Evolutionary conservation across 2,113 vertebrate species (phyloP).

Genomic region (Pterocles orientalis): DNA sequence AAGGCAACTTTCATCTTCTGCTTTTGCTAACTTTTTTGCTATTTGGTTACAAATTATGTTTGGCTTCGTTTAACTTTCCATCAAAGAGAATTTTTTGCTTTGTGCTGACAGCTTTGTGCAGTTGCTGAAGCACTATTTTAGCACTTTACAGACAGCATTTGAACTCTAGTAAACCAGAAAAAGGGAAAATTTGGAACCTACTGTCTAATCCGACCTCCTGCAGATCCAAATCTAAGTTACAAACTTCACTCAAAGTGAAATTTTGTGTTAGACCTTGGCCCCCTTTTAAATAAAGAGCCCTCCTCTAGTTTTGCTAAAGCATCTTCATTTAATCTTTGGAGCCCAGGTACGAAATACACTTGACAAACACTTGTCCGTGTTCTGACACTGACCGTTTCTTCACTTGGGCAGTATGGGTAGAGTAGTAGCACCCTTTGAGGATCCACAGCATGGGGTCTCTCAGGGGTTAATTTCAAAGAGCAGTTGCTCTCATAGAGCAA

Average conservation of each 20-base stretch:
- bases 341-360: not conserved
- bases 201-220: not conserved
- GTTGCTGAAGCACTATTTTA: not conserved
- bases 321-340: not conserved
- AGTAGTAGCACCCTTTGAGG: not conserved
- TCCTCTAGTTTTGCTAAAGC: not conserved
- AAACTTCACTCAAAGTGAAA: not conserved
- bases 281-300: not conserved
- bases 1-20: not conserved
- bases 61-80: not conserved
- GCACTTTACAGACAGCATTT: not conserved
- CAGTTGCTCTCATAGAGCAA: not conserved
- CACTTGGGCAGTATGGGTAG: not conserved
- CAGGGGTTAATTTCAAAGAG: not conserved
- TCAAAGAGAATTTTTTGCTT: not conserved
- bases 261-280: not conserved
- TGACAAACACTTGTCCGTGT: not conserved
- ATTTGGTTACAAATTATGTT: not conserved
- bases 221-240: not conserved
- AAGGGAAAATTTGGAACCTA: not conserved
- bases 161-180: not conserved
- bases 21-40: not conserved
- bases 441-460: not conserved
- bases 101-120: not conserved
- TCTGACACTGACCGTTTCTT: not conserved